These are phyloP conservation scores for Suncus etruscus DNA, from an alignment of 2,113 vertebrate species.

Conservation along the genomic window DNA sequence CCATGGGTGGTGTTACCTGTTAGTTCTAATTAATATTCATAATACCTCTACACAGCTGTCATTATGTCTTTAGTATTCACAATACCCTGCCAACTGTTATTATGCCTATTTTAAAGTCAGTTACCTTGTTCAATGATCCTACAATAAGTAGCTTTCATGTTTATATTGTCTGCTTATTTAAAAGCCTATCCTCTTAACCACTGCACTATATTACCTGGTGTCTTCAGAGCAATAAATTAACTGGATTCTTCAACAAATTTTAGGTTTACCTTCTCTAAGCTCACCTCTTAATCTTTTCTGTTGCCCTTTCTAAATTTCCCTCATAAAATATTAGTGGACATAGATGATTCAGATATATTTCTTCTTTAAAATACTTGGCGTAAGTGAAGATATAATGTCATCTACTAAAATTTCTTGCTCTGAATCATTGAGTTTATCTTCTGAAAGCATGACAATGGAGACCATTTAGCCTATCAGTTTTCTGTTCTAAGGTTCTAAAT, in stretches of 20 bases:
- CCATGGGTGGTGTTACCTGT: too few relatives aligned
- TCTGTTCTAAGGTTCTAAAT: slow-evolving; percentile 15
- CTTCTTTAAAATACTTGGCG: slow-evolving; percentile 1
- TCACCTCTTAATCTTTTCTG: neutral
- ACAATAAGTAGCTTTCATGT: neutral
- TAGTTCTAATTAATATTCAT: neutral
- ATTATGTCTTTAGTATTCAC: neutral
- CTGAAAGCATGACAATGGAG: slow-evolving; percentile 26
- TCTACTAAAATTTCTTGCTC: slow-evolving; percentile 20
- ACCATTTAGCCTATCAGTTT: neutral
- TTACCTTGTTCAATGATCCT: neutral
- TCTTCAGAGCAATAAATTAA: neutral
- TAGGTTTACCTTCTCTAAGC: neutral
- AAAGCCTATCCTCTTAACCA: neutral
- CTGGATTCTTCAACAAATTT: neutral
- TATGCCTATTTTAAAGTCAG: neutral
- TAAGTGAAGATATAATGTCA: neutral
- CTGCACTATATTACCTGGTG: neutral
- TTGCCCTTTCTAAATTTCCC: neutral
- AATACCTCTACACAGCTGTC: too few relatives aligned
- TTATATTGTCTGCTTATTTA: neutral
- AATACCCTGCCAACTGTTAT: neutral
- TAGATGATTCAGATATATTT: neutral
- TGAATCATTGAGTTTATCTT: slow-evolving; percentile 21
- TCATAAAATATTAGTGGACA: neutral